These are phyloP conservation scores for Drosophila nr. fundita DNA, from an alignment of 2,888 invertebrate species.

Conservation along the genomic window DNA sequence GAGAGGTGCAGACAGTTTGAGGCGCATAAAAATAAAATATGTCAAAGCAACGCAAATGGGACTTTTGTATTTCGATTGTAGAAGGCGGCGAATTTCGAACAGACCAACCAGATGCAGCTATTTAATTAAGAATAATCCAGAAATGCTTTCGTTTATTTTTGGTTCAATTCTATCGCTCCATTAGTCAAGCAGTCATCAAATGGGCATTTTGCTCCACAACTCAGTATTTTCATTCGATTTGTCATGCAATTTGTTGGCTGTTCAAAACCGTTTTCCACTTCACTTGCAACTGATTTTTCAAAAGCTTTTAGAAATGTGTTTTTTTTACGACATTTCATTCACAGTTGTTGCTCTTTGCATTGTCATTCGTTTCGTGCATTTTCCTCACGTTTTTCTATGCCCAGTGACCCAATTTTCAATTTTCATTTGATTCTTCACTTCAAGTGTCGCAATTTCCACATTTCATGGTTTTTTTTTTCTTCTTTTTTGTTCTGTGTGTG, in stretches of 20 bases:
- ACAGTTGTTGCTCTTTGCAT: slow-evolving; percentile 18
- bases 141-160: slow-evolving; percentile 4
- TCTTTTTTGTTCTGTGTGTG: slow-evolving; percentile 18
- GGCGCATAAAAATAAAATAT: slow-evolving; percentile 63
- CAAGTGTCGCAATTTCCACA: slow-evolving; percentile 59
- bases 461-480: slow-evolving; percentile 5
- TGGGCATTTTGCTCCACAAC: not conserved
- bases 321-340: slow-evolving; percentile 29
- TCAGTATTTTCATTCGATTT: slow-evolving; percentile 26
- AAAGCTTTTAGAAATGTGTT: slow-evolving; percentile 21
- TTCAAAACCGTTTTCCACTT: slow-evolving; percentile 16
- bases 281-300: slow-evolving; percentile 25
- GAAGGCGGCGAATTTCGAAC: slow-evolving; percentile 29
- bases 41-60: slow-evolving; percentile 59
- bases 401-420: slow-evolving; percentile 49
- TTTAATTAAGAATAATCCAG: slow-evolving; percentile 11
- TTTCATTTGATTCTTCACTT: slow-evolving; percentile 45
- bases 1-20: slow-evolving; percentile 58
- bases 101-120: slow-evolving; percentile 12
- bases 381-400: slow-evolving; percentile 38
- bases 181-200: slow-evolving; percentile 4
- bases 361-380: slow-evolving; percentile 30
- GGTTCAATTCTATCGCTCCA: slow-evolving; percentile 2
- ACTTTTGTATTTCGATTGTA: slow-evolving; percentile 40
- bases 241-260: slow-evolving; percentile 29